A percentile compares a stretch with the other conserved stretches of the same genome.
Evolutionary conservation across 2,797 vertebrate genomes (phyloP).

Genomic region (Antrozous pallidus): DNA sequence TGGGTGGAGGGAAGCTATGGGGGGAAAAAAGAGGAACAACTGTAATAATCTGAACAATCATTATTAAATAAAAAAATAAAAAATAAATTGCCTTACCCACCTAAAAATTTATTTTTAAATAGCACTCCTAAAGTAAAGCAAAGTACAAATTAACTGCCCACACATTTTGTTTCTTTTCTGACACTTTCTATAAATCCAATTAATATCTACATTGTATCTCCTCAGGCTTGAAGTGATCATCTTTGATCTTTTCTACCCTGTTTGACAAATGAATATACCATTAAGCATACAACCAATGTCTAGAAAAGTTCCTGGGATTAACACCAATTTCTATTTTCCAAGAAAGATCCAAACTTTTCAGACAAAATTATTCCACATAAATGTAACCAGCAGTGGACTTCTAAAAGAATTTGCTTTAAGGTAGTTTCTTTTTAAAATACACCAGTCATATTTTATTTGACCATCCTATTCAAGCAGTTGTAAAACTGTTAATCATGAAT

Average conservation of each 20-base stretch:
- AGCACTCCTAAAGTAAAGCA: not conserved
- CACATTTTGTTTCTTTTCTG: not conserved
- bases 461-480: not conserved
- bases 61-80: no score
- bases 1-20: no score
- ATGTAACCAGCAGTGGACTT: not conserved
- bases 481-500: not conserved
- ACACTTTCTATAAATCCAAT: not conserved
- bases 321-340: not conserved
- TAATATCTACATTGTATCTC: not conserved
- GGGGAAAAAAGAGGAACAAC: no score
- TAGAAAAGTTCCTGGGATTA: not conserved
- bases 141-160: not conserved
- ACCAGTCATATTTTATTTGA: not conserved
- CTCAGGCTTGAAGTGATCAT: not conserved
- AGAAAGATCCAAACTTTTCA: not conserved
- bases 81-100: conserved; percentile 13
- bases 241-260: not conserved
- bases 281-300: not conserved
- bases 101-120: not conserved
- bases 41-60: no score
- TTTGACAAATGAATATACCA: not conserved
- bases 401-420: not conserved
- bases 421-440: conserved; percentile 10
- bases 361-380: not conserved